Conservation (phyloP, 1,140 invertebrate species). For the Popillia japonica region DNA sequence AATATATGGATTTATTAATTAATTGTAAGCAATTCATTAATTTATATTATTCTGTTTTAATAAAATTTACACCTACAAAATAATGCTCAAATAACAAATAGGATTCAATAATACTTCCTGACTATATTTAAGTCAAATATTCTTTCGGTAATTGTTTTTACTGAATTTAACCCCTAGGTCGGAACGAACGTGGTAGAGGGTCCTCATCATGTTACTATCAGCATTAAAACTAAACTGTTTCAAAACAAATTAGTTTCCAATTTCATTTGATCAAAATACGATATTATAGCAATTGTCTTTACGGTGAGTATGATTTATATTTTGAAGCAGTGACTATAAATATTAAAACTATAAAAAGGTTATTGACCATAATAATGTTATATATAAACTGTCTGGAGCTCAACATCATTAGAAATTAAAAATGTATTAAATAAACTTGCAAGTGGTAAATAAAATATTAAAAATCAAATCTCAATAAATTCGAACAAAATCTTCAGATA, state of each 20-base stretch:
- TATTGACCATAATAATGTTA: neutral
- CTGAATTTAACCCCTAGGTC: too few relatives aligned
- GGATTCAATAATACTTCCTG: too few relatives aligned
- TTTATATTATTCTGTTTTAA: too few relatives aligned
- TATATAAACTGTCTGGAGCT: neutral
- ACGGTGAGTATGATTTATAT: neutral
- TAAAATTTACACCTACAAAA: too few relatives aligned
- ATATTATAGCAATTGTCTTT: neutral
- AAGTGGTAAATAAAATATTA: constrained; percentile 2
- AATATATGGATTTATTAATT: too few relatives aligned
- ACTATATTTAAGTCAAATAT: too few relatives aligned
- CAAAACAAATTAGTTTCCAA: neutral
- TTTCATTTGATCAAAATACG: neutral
- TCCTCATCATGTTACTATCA: neutral
- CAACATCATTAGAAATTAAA: neutral
- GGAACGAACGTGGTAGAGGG: too few relatives aligned
- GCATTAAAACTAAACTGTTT: neutral
- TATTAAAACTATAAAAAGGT: neutral
- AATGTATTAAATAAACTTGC: neutral
- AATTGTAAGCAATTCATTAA: too few relatives aligned
- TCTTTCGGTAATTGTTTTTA: too few relatives aligned
- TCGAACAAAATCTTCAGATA: neutral
- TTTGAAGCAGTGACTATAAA: neutral
- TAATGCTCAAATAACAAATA: too few relatives aligned
- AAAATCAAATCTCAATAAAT: constrained; percentile 5